Percentiles rank a stretch among this genome's conserved stretches.
Evolutionary conservation across 2,888 invertebrate genomes (phyloP).

Genomic region (Bursaphelenchus okinawaensis): DNA sequence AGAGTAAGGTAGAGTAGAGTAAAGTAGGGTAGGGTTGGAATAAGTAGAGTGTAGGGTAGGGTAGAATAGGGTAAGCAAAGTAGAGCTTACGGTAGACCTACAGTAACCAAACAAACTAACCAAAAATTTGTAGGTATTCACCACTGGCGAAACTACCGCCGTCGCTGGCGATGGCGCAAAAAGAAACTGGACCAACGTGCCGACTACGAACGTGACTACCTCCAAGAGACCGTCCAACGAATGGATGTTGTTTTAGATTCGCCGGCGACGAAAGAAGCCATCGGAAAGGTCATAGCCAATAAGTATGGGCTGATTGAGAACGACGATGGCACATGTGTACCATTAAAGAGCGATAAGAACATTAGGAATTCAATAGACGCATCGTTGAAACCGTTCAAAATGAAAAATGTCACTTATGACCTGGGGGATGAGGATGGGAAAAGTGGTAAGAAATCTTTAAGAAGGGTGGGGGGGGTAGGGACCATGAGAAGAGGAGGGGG

Average conservation of each 20-base stretch:
- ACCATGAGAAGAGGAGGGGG: no score
- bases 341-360: not conserved
- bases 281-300: not conserved
- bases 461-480: no score
- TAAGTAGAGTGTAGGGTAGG: no score
- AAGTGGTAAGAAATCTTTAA: not conserved
- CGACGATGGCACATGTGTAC: not conserved
- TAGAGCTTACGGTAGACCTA: no score
- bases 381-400: not conserved
- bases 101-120: no score
- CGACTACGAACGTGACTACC: not conserved
- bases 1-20: no score
- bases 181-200: not conserved
- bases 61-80: no score
- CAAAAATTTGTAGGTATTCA: not conserved
- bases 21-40: no score
- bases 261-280: not conserved
- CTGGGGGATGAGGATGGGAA: not conserved
- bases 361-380: not conserved
- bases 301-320: not conserved
- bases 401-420: not conserved
- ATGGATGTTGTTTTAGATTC: not conserved
- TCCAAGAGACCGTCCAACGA: not conserved
- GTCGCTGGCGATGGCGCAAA: not conserved
- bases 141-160: not conserved